Evolutionary conservation across 2,888 invertebrate species (phyloP), one percentile per base, ranked within the genome.

Genomic region (Eupeodes luniger): DNA sequence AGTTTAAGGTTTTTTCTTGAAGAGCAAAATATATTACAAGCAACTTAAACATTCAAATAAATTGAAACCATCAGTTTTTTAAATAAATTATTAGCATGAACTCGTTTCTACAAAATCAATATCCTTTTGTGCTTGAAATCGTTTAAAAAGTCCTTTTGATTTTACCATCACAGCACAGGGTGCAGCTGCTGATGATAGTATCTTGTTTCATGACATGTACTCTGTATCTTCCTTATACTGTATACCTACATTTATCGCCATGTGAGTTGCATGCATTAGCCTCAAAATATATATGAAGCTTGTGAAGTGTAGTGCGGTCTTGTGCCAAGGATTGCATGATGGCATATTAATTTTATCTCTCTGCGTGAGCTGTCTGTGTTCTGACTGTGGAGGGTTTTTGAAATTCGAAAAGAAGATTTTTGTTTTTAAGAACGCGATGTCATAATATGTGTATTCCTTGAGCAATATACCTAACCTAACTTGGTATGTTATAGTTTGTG

Each of bases 301-400:
- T 19, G 19, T 19, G 19, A 19, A 36, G 36, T 36, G 36, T 19
- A 19, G 19, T 19, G 36, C 36, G 36, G 19, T 66, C 27, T 14
- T 49, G 27, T 27, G 27, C 11, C 9, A 72, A 27, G 12, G 34
- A 59, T 72, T 72, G 72, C 72, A 59, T 59, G 72, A 59, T 72
- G 59, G 59, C 19, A 57, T 72, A 59, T 59, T 72, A 57, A 72
- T 72, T 59, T 72, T 59, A 47, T 57, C 5, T 59, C 59, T 72
- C 72, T 59, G 72, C 59, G 59, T 72, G 72, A 72, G 47, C 59
- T 72, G 57, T 72, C 57, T 70, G 14, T 14, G 12, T 19, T 1
- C 1, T 14, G 7, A 16, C 9, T 7, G 5, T 40, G 51, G 67
- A 36, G 11, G 34, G 14, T 67, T 9, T n/a, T 27, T n/a, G 44